phyloP scores from a whole-genome alignment of 1,140 invertebrate genomes.

The Doryteuthis pealeii region DNA sequence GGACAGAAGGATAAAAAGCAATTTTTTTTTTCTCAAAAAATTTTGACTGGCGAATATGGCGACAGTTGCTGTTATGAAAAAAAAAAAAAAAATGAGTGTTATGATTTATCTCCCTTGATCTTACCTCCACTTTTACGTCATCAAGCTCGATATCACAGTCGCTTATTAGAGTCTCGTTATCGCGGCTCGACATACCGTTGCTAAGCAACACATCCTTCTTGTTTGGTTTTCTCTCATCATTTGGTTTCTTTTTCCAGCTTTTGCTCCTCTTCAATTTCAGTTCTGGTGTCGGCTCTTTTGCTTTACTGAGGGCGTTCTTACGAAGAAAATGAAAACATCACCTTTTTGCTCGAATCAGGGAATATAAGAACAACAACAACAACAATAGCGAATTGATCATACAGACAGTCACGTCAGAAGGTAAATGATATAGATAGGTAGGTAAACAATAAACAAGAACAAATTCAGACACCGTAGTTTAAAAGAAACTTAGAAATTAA shows the following conservation, averaged over 20 bases:
- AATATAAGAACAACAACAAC: too few species aligned
- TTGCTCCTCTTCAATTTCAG: conserved; percentile 26
- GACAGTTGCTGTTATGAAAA: too few species aligned
- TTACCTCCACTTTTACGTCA: conserved; percentile 35
- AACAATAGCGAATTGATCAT: too few species aligned
- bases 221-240: conserved; percentile 30
- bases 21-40: too few species aligned
- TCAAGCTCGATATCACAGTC: conserved; percentile 35
- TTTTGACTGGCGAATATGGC: too few species aligned
- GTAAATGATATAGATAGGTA: too few species aligned
- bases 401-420: too few species aligned
- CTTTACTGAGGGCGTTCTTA: conserved; percentile 46
- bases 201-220: conserved; percentile 33
- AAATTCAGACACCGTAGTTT: too few species aligned
- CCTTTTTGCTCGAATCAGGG: not conserved
- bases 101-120: not conserved
- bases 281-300: conserved; percentile 38
- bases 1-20: too few species aligned
- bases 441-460: too few species aligned
- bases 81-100: too few species aligned
- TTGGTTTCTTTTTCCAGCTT: conserved; percentile 28
- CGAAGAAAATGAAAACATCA: conserved; percentile 4
- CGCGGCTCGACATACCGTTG: conserved; percentile 39
- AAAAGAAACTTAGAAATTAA: too few species aligned
- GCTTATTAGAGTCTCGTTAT: conserved; percentile 35